Evolutionary conservation across 2,888 invertebrate genomes (phyloP), one percentile per base, ranked within the genome.

Genomic region (Rhodophaea formosa): DNA sequence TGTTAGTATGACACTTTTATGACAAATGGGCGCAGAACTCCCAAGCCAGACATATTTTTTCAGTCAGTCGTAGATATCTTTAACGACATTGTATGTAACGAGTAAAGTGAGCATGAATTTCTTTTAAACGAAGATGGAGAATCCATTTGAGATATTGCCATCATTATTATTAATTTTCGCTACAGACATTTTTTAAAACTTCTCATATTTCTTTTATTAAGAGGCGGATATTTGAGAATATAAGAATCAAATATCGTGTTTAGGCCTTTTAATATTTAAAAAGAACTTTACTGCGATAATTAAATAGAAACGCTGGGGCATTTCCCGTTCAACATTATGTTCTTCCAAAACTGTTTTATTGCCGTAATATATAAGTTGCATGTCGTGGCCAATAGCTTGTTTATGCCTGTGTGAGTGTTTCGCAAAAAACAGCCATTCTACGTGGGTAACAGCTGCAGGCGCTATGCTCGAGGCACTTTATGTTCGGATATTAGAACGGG

Each of bases 391-490:
- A 45, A 55, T 46, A 17, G 45, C 45, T 55, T 55, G 45, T 44
- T 45, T 55, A 45, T 46, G 45, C 45, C 29, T 44, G 44, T 43
- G 44, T 53, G 42, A 44, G 44, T 46, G 32, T 55, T 35, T 55
- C 45, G n/a, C 54, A 32, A 17, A 53, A 55, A 55, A 55, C 44
- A 17, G 44, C 15, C 16, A 14, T 30, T 8, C 43, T 23, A 59
- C 56, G 32, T 29, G 43, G 45, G 60, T 58, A 58, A 57, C 64
- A 62, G 62, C 60, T 61, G 62, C 35, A 47, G 39, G 54, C 29
- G 54, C 42, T 17, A 16, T 46, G 32, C 49, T 43, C 43, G 47
- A 15, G 16, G 44, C 49, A 51, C 51, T 62, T 58, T 58, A 53
- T 58, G 45, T 57, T 62, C 59, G 53, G 42, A 58, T 64, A 62